phyloP scores from a whole-genome alignment of 2,113 vertebrate genomes.

The Hypomesus transpacificus region DNA sequence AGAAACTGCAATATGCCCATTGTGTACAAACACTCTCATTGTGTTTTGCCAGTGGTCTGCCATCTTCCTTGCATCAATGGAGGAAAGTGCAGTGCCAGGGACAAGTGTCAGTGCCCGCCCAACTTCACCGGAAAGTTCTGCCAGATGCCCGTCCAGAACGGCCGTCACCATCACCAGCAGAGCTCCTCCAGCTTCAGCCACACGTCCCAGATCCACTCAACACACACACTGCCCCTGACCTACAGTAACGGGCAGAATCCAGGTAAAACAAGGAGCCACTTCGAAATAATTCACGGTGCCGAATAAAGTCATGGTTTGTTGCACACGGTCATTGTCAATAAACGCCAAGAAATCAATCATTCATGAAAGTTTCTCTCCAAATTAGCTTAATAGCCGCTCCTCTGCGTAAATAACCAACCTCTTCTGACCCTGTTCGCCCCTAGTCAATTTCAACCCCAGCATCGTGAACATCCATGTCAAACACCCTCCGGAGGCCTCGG shows the following conservation, averaged over 20 bases:
- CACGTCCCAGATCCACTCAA: conserved; percentile 86
- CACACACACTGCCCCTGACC: conserved; percentile 91
- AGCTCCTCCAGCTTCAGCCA: conserved; percentile 62
- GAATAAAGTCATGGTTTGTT: neutral
- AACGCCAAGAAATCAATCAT: too few relatives aligned
- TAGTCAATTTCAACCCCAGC: conserved; percentile 85
- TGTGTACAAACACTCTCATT: neutral
- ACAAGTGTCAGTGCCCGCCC: conserved; percentile 95
- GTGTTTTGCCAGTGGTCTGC: conserved; percentile 84
- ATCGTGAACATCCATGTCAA: conserved; percentile 97
- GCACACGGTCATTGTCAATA: too few relatives aligned
- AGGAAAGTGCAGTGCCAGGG: conserved; percentile 89
- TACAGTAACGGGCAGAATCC: conserved; percentile 87
- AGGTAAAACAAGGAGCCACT: conserved; percentile 68
- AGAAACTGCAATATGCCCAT: neutral
- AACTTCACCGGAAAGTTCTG: conserved; percentile 96
- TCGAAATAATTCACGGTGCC: neutral
- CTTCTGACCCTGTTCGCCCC: neutral
- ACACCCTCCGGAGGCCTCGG: conserved; percentile 94
- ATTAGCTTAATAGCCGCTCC: neutral
- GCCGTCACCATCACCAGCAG: conserved; percentile 68
- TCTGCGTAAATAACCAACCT: too few relatives aligned
- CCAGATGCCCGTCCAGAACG: conserved; percentile 82
- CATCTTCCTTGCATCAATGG: conserved; percentile 98
- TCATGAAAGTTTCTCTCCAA: neutral